phyloP scores from a whole-genome alignment of 1,140 invertebrate genomes.

The Homarus americanus region DNA sequence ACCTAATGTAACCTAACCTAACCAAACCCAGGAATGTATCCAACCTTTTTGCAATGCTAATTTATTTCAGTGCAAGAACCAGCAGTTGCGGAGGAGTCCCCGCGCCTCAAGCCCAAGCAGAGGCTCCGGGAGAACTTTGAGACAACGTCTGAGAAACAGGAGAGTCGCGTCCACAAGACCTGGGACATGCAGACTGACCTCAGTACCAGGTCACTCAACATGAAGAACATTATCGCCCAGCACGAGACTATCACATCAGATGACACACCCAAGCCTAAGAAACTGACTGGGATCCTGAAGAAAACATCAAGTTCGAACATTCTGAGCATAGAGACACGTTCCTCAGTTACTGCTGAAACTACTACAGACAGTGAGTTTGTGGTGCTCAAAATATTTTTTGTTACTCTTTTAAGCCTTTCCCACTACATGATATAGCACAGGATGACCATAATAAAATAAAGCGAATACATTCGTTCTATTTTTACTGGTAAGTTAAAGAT shows the following conservation, averaged over 20 bases:
- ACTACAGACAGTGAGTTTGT: background rate
- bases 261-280: conserved; percentile 53
- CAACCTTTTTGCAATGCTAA: too few species aligned
- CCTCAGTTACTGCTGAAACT: conserved; percentile 29
- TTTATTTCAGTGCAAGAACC: conserved; percentile 36
- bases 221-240: conserved; percentile 67
- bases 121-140: conserved; percentile 65
- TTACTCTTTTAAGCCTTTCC: too few species aligned
- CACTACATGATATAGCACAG: too few species aligned
- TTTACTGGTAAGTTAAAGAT: too few species aligned
- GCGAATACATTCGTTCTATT: too few species aligned
- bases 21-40: too few species aligned
- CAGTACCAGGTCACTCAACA: conserved; percentile 56
- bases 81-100: conserved; percentile 21
- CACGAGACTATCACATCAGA: conserved; percentile 64
- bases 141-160: conserved; percentile 27
- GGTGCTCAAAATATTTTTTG: background rate
- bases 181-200: conserved; percentile 68
- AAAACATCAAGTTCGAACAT: conserved; percentile 73
- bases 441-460: too few species aligned
- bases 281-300: conserved; percentile 74
- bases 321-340: background rate
- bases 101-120: conserved; percentile 50
- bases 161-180: conserved; percentile 43
- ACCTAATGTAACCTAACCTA: too few species aligned